Conservation (phyloP, 2,888 invertebrate species). For the Parnassius orleans region DNA sequence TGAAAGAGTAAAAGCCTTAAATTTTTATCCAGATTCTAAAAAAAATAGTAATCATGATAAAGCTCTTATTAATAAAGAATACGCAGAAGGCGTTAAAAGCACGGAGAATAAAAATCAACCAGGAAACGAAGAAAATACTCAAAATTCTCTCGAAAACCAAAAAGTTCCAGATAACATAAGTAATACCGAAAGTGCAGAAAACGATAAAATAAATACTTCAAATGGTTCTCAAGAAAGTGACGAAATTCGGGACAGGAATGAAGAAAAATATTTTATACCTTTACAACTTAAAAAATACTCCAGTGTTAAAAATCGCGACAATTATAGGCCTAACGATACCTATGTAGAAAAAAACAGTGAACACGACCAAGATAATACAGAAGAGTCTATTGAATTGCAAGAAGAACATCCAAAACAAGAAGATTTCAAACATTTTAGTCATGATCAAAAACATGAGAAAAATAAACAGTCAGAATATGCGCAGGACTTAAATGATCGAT, state of each 20-base stretch:
- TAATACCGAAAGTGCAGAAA: not conserved
- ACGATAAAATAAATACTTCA: not conserved
- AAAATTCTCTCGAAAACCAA: conserved; percentile 1
- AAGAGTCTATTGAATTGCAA: not conserved
- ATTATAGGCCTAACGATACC: conserved; percentile 1
- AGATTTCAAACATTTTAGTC: not conserved
- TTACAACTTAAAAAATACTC: conserved; percentile 1
- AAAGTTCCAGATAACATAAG: conserved; percentile 8
- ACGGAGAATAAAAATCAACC: not conserved
- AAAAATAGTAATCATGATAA: not conserved
- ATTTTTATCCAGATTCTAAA: too few species aligned
- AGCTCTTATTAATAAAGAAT: conserved; percentile 26
- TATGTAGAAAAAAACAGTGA: conserved; percentile 15
- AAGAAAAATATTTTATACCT: not conserved
- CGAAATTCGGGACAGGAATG: conserved; percentile 2
- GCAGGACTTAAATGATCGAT: not conserved
- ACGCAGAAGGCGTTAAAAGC: conserved; percentile 1
- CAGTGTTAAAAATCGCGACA: conserved; percentile 6
- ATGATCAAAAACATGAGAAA: not conserved
- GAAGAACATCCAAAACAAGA: conserved; percentile 2
- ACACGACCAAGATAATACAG: conserved; percentile 2
- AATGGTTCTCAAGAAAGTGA: conserved; percentile 4
- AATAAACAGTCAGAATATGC: conserved; percentile 1
- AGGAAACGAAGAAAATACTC: not conserved
- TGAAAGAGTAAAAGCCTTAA: not conserved